Conservation (phyloP, 2,888 invertebrate species). For the Zaprionus obscuricornis region DNA sequence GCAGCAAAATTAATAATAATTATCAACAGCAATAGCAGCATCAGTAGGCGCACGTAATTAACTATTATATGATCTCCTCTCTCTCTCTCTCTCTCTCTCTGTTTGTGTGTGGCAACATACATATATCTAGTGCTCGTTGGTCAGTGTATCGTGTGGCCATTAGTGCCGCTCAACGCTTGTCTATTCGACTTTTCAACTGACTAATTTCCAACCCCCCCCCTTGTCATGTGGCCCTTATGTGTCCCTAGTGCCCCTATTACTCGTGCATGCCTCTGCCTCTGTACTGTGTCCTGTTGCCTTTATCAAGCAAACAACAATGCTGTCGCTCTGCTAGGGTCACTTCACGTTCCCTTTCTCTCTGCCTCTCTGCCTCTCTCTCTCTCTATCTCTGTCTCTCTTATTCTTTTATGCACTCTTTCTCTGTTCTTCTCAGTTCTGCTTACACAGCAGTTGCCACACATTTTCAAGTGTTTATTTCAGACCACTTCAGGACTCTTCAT, state of each 20-base stretch:
- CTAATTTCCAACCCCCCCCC: constrained; percentile 8
- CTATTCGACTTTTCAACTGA: constrained; percentile 45
- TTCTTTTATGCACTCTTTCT: constrained; percentile 5
- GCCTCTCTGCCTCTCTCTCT: not conserved
- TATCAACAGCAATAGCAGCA: too few species aligned
- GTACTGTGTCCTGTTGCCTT: constrained; percentile 27
- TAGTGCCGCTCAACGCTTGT: constrained; percentile 57
- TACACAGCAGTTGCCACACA: constrained; percentile 46
- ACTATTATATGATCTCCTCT: constrained; percentile 5
- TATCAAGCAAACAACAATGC: constrained; percentile 50
- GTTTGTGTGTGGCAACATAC: constrained; percentile 4
- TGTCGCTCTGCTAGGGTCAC: too few species aligned
- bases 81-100: not conserved
- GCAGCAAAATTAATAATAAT: too few species aligned
- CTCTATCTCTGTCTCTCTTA: too few species aligned
- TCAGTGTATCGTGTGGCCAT: constrained; percentile 40
- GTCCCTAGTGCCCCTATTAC: too few species aligned
- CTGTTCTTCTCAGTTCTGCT: constrained; percentile 11
- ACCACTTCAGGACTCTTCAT: constrained; percentile 59
- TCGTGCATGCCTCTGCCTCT: not conserved
- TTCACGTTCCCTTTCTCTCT: too few species aligned
- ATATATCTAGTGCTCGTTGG: constrained; percentile 1
- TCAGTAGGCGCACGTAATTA: constrained; percentile 31
- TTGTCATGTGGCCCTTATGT: too few species aligned
- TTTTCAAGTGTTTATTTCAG: constrained; percentile 74